Conservation (phyloP, 2,888 invertebrate genomes). For the Aphodius granarius region DNA sequence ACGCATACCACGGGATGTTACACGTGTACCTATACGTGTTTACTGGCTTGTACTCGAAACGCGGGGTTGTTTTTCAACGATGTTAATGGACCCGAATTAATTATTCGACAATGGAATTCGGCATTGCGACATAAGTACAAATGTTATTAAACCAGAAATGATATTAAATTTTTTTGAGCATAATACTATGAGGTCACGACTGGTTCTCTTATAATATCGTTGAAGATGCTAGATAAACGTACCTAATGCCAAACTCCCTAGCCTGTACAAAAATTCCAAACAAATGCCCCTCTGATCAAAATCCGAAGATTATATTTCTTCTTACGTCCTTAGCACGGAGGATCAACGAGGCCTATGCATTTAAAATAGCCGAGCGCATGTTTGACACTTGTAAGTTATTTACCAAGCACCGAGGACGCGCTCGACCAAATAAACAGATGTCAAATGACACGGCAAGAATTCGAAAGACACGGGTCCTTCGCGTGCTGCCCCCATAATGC, state of each 20-base stretch:
- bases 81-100: not conserved
- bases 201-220: not conserved
- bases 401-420: not conserved
- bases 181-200: too few relatives aligned
- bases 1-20: not conserved
- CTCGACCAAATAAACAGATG: constrained; percentile 15
- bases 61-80: not conserved
- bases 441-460: constrained; percentile 18
- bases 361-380: constrained; percentile 8
- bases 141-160: too few relatives aligned
- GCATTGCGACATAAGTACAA: too few relatives aligned
- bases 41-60: constrained; percentile 7
- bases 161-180: too few relatives aligned
- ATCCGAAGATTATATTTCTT: not conserved
- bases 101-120: not conserved
- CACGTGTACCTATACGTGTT: constrained; percentile 7
- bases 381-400: constrained; percentile 16
- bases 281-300: not conserved
- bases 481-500: not conserved
- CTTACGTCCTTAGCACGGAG: not conserved
- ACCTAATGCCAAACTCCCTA: not conserved
- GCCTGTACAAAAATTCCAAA: not conserved
- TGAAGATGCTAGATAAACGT: not conserved
- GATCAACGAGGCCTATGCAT: constrained; percentile 3
- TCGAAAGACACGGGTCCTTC: constrained; percentile 7